A percentile compares a stretch with the other conserved stretches of the same genome.
Evolutionary conservation across 2,113 vertebrate genomes (phyloP).

Genomic region (Carlito syrichta): DNA sequence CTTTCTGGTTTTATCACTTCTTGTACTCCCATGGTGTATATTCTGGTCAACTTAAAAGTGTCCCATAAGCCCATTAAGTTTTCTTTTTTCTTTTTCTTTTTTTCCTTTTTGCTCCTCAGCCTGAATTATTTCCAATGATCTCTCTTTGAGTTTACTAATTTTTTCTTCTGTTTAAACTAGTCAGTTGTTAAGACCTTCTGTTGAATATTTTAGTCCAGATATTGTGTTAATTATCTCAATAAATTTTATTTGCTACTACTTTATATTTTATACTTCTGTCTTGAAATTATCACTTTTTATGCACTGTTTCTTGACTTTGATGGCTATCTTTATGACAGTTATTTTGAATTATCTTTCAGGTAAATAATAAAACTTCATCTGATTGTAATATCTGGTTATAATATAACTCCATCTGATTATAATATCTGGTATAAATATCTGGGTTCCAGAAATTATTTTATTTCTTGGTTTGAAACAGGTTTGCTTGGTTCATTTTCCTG

Average conservation of each 20-base stretch:
- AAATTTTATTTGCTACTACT: not conserved
- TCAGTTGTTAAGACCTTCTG: not conserved
- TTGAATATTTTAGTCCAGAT: not conserved
- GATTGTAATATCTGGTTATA: no score
- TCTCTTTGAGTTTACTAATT: not conserved
- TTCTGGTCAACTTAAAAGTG: not conserved
- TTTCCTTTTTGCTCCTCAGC: not conserved
- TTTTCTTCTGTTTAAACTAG: not conserved
- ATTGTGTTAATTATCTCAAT: not conserved
- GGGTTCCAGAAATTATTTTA: rapidly evolving
- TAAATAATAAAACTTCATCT: not conserved
- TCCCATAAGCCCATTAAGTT: not conserved
- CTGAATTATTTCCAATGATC: not conserved
- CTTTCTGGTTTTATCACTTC: not conserved
- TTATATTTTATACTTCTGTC: not conserved
- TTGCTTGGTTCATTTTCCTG: not conserved
- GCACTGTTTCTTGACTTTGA: not conserved
- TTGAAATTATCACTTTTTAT: not conserved
- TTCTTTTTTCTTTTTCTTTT: not conserved
- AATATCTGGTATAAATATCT: no score
- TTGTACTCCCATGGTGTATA: not conserved
- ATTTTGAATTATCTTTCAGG: not conserved
- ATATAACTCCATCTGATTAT: no score
- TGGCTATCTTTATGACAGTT: not conserved
- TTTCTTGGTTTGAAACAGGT: not conserved